Percentiles rank a stretch among this genome's conserved stretches.
Conservation (phyloP, 1,140 invertebrate species). For the Potamilus streckersoni region DNA sequence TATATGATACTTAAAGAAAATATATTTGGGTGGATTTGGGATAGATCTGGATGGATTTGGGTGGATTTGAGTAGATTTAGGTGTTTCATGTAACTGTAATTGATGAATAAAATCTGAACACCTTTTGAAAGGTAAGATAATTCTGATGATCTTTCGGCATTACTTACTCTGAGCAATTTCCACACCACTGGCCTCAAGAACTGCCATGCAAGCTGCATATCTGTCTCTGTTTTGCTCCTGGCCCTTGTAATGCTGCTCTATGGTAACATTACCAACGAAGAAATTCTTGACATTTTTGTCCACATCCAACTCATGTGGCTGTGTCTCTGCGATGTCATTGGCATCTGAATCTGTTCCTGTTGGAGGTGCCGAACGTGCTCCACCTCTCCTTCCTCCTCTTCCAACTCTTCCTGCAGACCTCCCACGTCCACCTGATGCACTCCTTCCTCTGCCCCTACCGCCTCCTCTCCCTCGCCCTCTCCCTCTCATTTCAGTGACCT, state of each 20-base stretch:
- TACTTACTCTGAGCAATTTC: constrained; percentile 63
- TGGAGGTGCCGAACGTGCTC: neutral
- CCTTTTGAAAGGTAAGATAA: too few relatives aligned
- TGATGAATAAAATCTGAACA: too few relatives aligned
- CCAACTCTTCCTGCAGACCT: constrained; percentile 1
- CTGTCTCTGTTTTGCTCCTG: constrained; percentile 55
- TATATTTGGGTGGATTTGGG: too few relatives aligned
- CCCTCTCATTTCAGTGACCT: too few relatives aligned
- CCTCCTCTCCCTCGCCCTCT: constrained; percentile 7
- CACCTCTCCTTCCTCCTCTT: constrained; percentile 8
- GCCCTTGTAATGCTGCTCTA: constrained; percentile 57
- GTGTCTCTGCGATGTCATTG: constrained; percentile 9
- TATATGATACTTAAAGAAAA: too few relatives aligned
- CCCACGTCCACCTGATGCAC: constrained; percentile 6
- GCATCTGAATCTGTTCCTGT: neutral
- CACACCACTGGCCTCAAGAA: constrained; percentile 54
- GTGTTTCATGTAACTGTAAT: too few relatives aligned
- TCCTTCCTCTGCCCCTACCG: neutral
- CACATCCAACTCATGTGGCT: constrained; percentile 34
- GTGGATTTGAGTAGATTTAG: too few relatives aligned
- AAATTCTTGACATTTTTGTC: constrained; percentile 48
- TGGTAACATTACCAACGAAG: constrained; percentile 49
- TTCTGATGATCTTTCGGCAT: too few relatives aligned
- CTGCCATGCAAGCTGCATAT: constrained; percentile 59
- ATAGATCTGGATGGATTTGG: too few relatives aligned